Base-by-base conservation (phyloP, 2,113 vertebrate species). In the Xiphophorus hellerii region DNA sequence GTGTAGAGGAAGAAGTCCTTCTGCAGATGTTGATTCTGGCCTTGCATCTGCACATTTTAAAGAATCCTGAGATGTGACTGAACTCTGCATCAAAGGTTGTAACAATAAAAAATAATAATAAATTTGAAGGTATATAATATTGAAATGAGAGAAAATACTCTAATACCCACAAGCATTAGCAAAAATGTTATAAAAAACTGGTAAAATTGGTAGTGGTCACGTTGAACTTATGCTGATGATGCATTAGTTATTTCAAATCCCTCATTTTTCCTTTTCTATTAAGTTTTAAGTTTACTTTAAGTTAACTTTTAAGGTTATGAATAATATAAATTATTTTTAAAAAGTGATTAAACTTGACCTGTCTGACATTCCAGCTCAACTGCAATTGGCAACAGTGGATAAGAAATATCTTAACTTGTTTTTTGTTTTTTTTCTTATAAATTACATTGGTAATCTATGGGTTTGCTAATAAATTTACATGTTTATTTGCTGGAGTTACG, bases 1-100 rank as follows among this genome's bases (percentile, higher is more conserved):
- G 96, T 98, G 90, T 97, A 99, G 79, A 99, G 93, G 93, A 99
- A 99, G 92, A 99, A 98, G 70, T 99, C 97, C 90, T 97, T 99
- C 77, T 96, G 94, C 81, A 99, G 92, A 62, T 97, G 98, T 48
- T 98, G 94, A 77, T 95, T 95, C 87, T 95, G 94, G 11, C 96
- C 96, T 0, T 94, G 92, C 95, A 97, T 96, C 98, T 99, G 81
- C 4, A 6, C 33, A 72, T 58, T 28, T 25, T 17, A 60, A 66
- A 64, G 28, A 5, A 27, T 28, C 25, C 11, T 67, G 27, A 28
- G 27, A 75, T 31, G 27, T 28, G 27, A 64, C 69, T 15, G 2
- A 67, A 67, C n/a, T 61, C 15, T 71, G 35, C 6, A 61, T 39
- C n/a, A 35, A 25, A 37, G 7, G 17, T 54, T 54, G 48, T 2